Conservation (phyloP, 2,113 vertebrate genomes). For the Casuarius casuarius region DNA sequence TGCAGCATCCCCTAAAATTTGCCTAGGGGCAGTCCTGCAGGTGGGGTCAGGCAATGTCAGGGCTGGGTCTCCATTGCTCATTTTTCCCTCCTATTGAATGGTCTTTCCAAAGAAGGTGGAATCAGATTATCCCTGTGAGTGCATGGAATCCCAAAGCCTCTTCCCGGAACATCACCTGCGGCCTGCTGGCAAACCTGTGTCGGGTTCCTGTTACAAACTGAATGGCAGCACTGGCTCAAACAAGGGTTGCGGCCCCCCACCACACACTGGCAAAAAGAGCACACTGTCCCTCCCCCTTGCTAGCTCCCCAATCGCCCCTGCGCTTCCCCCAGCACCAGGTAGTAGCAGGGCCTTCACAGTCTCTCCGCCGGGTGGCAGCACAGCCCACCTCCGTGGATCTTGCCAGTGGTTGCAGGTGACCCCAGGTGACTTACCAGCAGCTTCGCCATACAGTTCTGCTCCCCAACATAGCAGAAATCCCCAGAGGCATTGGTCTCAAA, state of each 20-base stretch:
- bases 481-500: constrained; percentile 94
- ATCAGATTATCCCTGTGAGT: not conserved
- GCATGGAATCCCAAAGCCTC: not conserved
- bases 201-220: not conserved
- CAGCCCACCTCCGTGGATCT: not conserved
- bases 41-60: not conserved
- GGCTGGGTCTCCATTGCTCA: not conserved
- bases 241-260: fast-evolving
- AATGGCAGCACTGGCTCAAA: not conserved
- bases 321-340: not conserved
- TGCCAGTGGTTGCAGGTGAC: fast-evolving
- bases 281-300: not conserved
- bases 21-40: not conserved
- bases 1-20: not conserved
- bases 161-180: not conserved
- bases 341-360: fast-evolving
- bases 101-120: not conserved
- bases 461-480: constrained; percentile 95
- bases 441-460: constrained; percentile 92
- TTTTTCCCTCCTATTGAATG: not conserved
- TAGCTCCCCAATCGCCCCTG: not conserved
- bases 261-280: not conserved
- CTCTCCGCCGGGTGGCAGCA: constrained; percentile 5
- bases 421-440: constrained; percentile 83
- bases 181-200: not conserved